phyloP scores from a whole-genome alignment of 2,888 invertebrate genomes.

The Pediacus dermestoides region DNA sequence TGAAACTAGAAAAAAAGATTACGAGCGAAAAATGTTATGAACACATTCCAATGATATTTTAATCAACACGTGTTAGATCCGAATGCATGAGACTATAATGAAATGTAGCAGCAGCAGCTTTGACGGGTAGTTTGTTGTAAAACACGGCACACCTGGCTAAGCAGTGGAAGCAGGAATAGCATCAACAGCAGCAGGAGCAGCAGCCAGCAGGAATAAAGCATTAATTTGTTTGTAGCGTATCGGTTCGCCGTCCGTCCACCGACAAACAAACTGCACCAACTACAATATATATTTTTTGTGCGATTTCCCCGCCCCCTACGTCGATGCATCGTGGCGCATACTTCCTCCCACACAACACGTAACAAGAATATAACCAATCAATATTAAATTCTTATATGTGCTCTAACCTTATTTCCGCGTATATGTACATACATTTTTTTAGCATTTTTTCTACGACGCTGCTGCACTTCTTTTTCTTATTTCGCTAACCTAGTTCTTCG shows the following conservation, averaged over 20 bases:
- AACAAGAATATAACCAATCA: slow-evolving; percentile 50
- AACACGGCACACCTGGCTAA: too few species aligned
- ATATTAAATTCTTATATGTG: slow-evolving; percentile 47
- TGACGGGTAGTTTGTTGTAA: too few species aligned
- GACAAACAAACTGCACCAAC: slow-evolving; percentile 7
- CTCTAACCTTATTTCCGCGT: slow-evolving; percentile 52
- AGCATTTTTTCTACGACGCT: slow-evolving; percentile 42
- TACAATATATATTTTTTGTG: slow-evolving; percentile 9
- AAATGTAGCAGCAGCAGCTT: too few species aligned
- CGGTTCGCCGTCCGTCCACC: too few species aligned
- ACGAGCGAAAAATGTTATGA: too few species aligned
- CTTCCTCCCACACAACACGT: slow-evolving; percentile 32
- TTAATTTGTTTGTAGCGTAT: slow-evolving; percentile 9
- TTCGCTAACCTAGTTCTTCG: slow-evolving; percentile 50
- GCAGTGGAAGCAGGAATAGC: too few species aligned
- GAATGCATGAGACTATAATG: too few species aligned
- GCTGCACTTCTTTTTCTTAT: slow-evolving; percentile 47
- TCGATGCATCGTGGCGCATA: slow-evolving; percentile 26
- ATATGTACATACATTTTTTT: slow-evolving; percentile 52
- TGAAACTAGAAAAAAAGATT: too few species aligned
- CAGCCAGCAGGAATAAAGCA: too few species aligned
- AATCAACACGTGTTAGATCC: too few species aligned
- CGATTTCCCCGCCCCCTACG: slow-evolving; percentile 12
- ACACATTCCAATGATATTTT: too few species aligned
- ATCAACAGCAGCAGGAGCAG: too few species aligned